Percentiles rank a stretch among this genome's conserved stretches.
Evolutionary conservation across 2,113 vertebrate species (phyloP).

Genomic region (Mesocricetus auratus): DNA sequence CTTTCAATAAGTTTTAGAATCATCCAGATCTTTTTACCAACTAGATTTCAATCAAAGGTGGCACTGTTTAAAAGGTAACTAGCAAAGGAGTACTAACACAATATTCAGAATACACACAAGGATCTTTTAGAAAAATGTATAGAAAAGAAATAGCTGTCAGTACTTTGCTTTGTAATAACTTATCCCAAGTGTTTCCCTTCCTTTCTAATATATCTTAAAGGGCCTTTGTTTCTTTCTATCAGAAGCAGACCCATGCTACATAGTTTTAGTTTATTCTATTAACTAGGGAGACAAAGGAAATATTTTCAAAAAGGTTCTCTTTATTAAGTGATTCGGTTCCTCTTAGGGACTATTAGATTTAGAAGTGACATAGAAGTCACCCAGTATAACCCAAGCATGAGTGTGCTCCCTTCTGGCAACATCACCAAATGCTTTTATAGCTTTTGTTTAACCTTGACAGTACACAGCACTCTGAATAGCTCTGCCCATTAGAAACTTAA

Average conservation of each 20-base stretch:
- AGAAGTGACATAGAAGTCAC: slow-evolving; percentile 17
- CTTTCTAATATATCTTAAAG: slow-evolving; percentile 24
- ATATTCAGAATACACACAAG: background rate
- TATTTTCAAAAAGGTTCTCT: background rate
- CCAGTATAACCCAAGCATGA: background rate
- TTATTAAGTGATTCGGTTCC: background rate
- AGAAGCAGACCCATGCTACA: background rate
- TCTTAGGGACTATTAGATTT: slow-evolving; percentile 30
- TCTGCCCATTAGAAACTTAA: slow-evolving; percentile 16
- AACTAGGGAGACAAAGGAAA: background rate
- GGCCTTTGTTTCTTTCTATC: background rate
- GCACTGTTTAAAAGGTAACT: background rate
- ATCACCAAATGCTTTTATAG: background rate
- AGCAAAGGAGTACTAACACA: background rate
- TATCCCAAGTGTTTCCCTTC: background rate
- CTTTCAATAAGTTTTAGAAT: slow-evolving; percentile 41
- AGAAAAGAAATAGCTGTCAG: slow-evolving; percentile 46
- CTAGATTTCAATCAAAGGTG: background rate
- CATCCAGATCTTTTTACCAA: slow-evolving; percentile 19
- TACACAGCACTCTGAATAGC: background rate
- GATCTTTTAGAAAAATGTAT: background rate
- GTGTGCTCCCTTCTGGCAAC: background rate
- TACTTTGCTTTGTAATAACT: slow-evolving; percentile 17
- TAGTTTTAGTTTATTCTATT: slow-evolving; percentile 5
- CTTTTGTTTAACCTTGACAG: background rate